Base-by-base conservation (phyloP, 1,140 invertebrate genomes). In the Pseudomyrmex flavicornis region DNA sequence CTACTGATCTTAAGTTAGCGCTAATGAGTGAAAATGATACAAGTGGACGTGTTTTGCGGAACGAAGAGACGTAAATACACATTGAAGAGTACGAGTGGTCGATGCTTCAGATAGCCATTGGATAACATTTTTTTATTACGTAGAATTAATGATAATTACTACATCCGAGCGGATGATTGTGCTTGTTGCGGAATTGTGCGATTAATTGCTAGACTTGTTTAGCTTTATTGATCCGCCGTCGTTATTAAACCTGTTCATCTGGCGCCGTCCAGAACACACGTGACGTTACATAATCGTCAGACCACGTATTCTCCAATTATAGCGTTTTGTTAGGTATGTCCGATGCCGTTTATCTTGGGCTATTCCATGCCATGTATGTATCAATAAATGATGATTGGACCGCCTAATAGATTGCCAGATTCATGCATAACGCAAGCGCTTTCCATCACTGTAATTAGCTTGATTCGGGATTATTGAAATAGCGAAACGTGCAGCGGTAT, bases 241-340 rank as follows among this genome's bases (percentile, higher is more conserved):
- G 35, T 50, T 15, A 12, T 74, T 82, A 72, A 50, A 73, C 52
- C 69, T 82, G 58, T 82, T 82, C 58, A 82, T 74, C 69, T 52
- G 20, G 48, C 22, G 17, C 69, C 20, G 72, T 82, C 72, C 48
- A 58, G 17, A 54, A 54, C 35, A 75, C 70, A 75, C 48, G 59
- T 58, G 70, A 62, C 50, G 20, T 82, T 82, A 82, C 59, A 63
- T 75, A 63, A 63, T 82, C 72, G 58, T 62, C 48, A 63, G 59
- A n/a, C 50, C 70, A 63, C 70, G 72, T 46, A 54, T 82, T 75
- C 79, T 63, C 69, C 79, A 82, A 82, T 82, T 82, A 82, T 82
- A 61, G 48, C 48, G 70, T 82, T 75, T 82, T 82, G 79, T 82
- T 82, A 52, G 70, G 75, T 63, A 54, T 26, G 48, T 17, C 70